These are phyloP conservation scores for Danio choprae DNA, from an alignment of 2,797 vertebrate species.

Conservation along the genomic window DNA sequence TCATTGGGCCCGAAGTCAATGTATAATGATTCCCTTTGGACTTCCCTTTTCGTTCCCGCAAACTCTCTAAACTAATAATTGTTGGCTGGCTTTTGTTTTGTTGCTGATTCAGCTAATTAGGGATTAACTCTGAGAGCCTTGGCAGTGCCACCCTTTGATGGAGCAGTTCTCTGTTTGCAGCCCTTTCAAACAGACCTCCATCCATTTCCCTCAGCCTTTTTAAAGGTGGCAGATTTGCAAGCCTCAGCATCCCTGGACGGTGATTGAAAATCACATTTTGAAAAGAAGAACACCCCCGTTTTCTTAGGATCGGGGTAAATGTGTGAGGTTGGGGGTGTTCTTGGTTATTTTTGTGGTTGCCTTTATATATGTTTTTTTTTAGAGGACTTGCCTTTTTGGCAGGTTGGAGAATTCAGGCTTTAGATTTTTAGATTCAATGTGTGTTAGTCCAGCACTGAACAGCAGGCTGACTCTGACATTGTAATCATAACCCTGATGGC, in stretches of 20 bases:
- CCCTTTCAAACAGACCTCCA: conserved; percentile 57
- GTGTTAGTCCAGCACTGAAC: conserved; percentile 69
- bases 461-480: conserved; percentile 68
- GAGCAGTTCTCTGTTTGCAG: conserved; percentile 66
- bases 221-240: conserved; percentile 69
- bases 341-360: conserved; percentile 76
- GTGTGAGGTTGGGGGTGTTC: conserved; percentile 50
- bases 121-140: conserved; percentile 70
- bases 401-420: conserved; percentile 57
- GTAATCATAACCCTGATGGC: conserved; percentile 74
- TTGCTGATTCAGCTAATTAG: conserved; percentile 80
- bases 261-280: conserved; percentile 67
- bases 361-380: conserved; percentile 70
- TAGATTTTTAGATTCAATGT: conserved; percentile 63
- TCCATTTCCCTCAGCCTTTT: conserved; percentile 58
- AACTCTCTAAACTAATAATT: conserved; percentile 74
- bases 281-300: conserved; percentile 41
- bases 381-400: conserved; percentile 67
- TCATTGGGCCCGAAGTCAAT: conserved; percentile 68
- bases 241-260: conserved; percentile 73
- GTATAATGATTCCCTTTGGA: conserved; percentile 76
- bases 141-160: conserved; percentile 73
- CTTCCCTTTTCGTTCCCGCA: conserved; percentile 69
- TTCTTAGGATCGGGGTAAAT: conserved; percentile 39
- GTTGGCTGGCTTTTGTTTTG: conserved; percentile 72